A percentile compares a stretch with the other conserved stretches of the same genome.
These are phyloP conservation scores for Plemyria rubiginata DNA, from an alignment of 2,888 invertebrate genomes.

Conservation along the genomic window DNA sequence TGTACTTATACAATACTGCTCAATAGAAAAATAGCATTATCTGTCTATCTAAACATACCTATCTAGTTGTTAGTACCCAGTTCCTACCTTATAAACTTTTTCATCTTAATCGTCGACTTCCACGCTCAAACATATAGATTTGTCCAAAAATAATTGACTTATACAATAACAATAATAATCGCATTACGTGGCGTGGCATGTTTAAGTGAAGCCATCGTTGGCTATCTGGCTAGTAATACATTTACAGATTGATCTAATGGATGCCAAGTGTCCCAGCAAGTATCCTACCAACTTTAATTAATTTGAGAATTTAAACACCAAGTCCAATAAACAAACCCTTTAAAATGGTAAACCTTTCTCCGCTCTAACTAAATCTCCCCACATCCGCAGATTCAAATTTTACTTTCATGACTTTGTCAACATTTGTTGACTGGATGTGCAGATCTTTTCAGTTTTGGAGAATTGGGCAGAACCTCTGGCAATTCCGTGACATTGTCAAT, in stretches of 20 bases:
- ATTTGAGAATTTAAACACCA: conserved; percentile 2
- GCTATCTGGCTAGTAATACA: neutral
- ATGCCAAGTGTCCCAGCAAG: neutral
- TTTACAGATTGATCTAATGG: neutral
- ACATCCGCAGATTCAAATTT: conserved; percentile 13
- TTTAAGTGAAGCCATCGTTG: neutral
- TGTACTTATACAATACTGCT: conserved; percentile 53
- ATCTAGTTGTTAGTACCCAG: neutral
- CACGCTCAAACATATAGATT: conserved; percentile 1
- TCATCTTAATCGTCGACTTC: neutral
- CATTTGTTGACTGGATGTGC: conserved; percentile 40
- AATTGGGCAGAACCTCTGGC: conserved; percentile 85
- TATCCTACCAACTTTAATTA: neutral
- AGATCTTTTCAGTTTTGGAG: conserved; percentile 71
- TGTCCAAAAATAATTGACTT: conserved; percentile 9
- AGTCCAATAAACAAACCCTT: neutral
- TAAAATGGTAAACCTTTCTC: conserved; percentile 7
- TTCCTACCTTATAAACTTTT: neutral
- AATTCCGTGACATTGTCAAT: conserved; percentile 87
- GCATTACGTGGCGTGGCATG: neutral
- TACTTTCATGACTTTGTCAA: conserved; percentile 30
- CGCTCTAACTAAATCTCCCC: conserved; percentile 1
- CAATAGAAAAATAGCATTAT: conserved; percentile 27
- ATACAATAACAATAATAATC: conserved; percentile 2
- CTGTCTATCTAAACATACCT: too few species aligned